Percentiles rank a stretch among this genome's conserved stretches.
phyloP scores from a whole-genome alignment of 1,140 invertebrate genomes.

The Cardiocondyla obscurior region DNA sequence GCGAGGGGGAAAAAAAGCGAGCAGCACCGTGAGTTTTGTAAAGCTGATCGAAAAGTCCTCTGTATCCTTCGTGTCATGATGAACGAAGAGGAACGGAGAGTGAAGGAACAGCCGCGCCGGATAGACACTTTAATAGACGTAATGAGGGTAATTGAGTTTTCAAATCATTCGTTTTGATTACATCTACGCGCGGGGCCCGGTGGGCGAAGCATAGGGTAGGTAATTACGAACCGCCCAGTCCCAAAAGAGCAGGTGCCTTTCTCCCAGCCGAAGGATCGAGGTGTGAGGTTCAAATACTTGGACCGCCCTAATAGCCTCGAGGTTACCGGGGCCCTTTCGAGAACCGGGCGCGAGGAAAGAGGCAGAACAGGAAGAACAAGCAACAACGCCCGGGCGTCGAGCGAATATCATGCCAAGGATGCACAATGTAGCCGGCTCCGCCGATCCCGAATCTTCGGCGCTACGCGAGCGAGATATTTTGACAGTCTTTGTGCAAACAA shows the following conservation, averaged over 20 bases:
- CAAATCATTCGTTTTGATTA: slow-evolving; percentile 83
- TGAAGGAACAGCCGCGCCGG: slow-evolving; percentile 44
- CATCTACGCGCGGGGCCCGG: slow-evolving; percentile 76
- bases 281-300: slow-evolving; percentile 83
- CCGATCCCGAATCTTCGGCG: background rate
- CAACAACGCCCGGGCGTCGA: slow-evolving; percentile 11
- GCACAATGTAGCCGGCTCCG: background rate
- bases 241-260: slow-evolving; percentile 83
- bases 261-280: slow-evolving; percentile 80
- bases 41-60: slow-evolving; percentile 8
- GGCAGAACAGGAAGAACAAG: slow-evolving; percentile 43
- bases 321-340: slow-evolving; percentile 80
- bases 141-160: slow-evolving; percentile 83
- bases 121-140: slow-evolving; percentile 79
- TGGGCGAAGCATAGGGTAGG: slow-evolving; percentile 78
- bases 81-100: slow-evolving; percentile 15
- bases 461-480: background rate
- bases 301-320: slow-evolving; percentile 82
- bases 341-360: slow-evolving; percentile 49
- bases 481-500: slow-evolving; percentile 24
- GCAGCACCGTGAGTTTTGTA: background rate
- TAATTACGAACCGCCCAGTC: slow-evolving; percentile 83
- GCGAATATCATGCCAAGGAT: slow-evolving; percentile 28
- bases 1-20: background rate
- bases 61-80: background rate